Base-by-base conservation (phyloP, 2,797 vertebrate species). In the Rhinatrema bivittatum region DNA sequence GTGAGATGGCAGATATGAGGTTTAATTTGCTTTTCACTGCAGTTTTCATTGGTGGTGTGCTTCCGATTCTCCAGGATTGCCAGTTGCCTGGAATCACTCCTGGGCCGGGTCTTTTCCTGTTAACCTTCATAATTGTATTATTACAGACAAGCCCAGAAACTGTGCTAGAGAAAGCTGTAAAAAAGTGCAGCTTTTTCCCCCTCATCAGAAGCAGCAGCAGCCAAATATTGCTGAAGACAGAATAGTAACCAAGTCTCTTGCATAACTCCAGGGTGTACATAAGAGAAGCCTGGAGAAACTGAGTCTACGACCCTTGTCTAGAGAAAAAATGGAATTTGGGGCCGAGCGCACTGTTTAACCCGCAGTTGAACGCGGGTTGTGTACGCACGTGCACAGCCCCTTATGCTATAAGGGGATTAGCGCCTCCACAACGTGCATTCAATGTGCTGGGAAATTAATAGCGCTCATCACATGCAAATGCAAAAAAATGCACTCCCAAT, bases 1-100 rank as follows among this genome's bases (percentile, higher is more conserved):
- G 86, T 75, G 82, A 91, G 89, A 87, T 86, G 86, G 88, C 82
- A 90, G 91, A 93, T 90, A 93, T 78, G 86, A 89, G 86, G 79
- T 85, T 92, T 94, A 85, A 93, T 93, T 87, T 93, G 91, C 87
- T 89, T 87, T 89, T 89, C 72, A 40, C 80, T 88, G 84, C 87
- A 88, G 81, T 89, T 93, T 88, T 84, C 78, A 82, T 71, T 82
- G 71, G 78, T 62, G 75, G 75, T 79, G 76, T 3, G 50, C 84
- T 89, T 91, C 86, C 85, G 87, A 85, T 86, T 83, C 86, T 53
- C 62, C 70, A 44, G 59, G 75, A 65, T 71, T 68, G 86, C 83
- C 87, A 87, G 87, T 86, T 85, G 86, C 86, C 87, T 80, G 72
- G 79, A 84, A 87, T 81, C 74, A 74, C 74, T 85, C 79, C 82